A percentile compares a stretch with the other conserved stretches of the same genome.
Conservation (phyloP, 2,888 invertebrate genomes). For the Physocephala rufipes region DNA sequence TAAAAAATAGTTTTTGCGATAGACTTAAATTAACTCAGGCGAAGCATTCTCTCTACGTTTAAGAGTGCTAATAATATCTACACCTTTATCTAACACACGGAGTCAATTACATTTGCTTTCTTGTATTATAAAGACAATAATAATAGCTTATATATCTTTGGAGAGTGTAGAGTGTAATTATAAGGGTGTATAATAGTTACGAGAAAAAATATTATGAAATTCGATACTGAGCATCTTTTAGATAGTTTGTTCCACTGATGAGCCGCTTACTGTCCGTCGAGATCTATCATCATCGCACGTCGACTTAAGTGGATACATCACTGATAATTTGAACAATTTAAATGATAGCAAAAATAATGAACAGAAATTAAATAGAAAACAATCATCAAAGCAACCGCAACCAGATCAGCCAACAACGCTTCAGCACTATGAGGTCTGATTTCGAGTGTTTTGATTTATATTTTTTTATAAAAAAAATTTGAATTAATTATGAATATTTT, state of each 20-base stretch:
- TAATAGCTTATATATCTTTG: background rate
- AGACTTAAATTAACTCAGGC: no score
- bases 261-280: slow-evolving; percentile 48
- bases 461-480: background rate
- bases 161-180: background rate
- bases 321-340: slow-evolving; percentile 45
- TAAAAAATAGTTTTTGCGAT: no score
- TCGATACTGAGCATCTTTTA: slow-evolving; percentile 48
- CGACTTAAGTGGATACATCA: slow-evolving; percentile 44
- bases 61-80: no score
- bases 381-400: slow-evolving; percentile 38
- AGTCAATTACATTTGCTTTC: background rate
- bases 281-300: slow-evolving; percentile 42
- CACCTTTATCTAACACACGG: background rate
- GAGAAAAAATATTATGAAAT: background rate
- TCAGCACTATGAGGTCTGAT: slow-evolving; percentile 17
- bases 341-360: slow-evolving; percentile 36
- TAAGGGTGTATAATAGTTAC: background rate
- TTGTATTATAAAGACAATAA: background rate
- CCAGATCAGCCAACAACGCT: slow-evolving; percentile 15
- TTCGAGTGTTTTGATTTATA: no score
- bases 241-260: slow-evolving; percentile 56
- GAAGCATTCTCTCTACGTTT: no score
- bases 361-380: slow-evolving; percentile 35
- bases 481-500: background rate